Evolutionary conservation across 2,888 invertebrate species (phyloP).

Genomic region (Frankliniella fusca): DNA sequence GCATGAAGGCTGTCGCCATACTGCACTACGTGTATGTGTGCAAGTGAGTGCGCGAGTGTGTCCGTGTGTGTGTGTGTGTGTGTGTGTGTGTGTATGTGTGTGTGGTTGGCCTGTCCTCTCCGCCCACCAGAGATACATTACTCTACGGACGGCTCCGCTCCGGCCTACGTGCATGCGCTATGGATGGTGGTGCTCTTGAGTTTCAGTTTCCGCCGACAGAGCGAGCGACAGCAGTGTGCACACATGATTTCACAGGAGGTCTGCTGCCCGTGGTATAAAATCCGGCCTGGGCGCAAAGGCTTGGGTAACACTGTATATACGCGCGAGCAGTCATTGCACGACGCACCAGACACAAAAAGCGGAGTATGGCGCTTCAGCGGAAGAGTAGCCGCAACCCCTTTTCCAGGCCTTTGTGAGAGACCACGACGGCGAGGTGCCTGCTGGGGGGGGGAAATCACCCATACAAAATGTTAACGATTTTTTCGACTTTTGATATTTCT

Average conservation of each 20-base stretch:
- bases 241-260: background rate
- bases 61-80: background rate
- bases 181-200: background rate
- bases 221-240: background rate
- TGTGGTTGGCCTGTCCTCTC: background rate
- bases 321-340: background rate
- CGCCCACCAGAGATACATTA: conserved; percentile 17
- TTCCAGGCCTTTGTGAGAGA: too few relatives aligned
- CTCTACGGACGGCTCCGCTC: background rate
- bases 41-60: background rate
- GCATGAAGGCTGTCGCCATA: conserved; percentile 11
- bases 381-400: too few relatives aligned
- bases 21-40: background rate
- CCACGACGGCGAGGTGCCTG: too few relatives aligned
- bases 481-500: too few relatives aligned
- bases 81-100: background rate
- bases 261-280: background rate
- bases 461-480: too few relatives aligned
- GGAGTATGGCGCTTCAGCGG: too few relatives aligned
- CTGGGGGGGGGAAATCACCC: too few relatives aligned
- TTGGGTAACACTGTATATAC: too few relatives aligned
- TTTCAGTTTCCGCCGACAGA: conserved; percentile 6
- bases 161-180: background rate
- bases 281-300: too few relatives aligned
- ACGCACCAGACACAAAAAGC: background rate